Conservation (phyloP, 2,113 vertebrate genomes). For the Petaurus breviceps region DNA sequence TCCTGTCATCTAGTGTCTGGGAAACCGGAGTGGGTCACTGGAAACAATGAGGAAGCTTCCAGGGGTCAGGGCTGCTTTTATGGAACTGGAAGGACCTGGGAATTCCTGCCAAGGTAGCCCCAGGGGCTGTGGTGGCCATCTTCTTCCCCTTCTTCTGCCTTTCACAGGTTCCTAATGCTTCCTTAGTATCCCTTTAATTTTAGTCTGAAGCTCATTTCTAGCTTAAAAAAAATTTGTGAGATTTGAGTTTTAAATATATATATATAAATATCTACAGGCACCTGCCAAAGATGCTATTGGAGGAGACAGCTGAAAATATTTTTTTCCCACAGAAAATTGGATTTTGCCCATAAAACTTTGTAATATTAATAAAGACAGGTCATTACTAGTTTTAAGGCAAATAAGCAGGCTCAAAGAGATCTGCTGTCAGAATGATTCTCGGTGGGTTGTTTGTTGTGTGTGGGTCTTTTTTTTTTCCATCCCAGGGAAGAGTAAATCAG, state of each 20-base stretch:
- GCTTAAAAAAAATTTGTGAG: conserved; percentile 42
- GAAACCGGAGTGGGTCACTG: background rate
- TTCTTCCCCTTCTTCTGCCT: background rate
- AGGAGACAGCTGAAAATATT: conserved; percentile 74
- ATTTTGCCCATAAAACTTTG: conserved; percentile 83
- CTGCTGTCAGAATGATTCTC: conserved; percentile 46
- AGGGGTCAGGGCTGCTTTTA: background rate
- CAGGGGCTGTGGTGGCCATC: background rate
- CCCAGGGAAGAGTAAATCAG: conserved; percentile 77
- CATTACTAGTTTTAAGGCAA: conserved; percentile 73
- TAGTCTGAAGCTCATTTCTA: background rate
- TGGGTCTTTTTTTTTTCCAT: background rate
- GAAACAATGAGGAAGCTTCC: background rate
- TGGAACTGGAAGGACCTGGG: background rate
- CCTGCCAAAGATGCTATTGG: conserved; percentile 59
- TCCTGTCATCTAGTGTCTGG: background rate
- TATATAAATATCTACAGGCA: conserved; percentile 60
- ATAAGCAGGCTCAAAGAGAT: conserved; percentile 70
- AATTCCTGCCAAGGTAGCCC: background rate
- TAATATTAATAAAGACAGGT: conserved; percentile 79
- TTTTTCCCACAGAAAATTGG: conserved; percentile 79
- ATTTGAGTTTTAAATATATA: conserved; percentile 44
- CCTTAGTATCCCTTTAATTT: background rate
- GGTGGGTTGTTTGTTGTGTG: background rate
- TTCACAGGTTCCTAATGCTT: fast-evolving